Conservation (phyloP, 2,888 invertebrate genomes). For the Calameuta filiformis region DNA sequence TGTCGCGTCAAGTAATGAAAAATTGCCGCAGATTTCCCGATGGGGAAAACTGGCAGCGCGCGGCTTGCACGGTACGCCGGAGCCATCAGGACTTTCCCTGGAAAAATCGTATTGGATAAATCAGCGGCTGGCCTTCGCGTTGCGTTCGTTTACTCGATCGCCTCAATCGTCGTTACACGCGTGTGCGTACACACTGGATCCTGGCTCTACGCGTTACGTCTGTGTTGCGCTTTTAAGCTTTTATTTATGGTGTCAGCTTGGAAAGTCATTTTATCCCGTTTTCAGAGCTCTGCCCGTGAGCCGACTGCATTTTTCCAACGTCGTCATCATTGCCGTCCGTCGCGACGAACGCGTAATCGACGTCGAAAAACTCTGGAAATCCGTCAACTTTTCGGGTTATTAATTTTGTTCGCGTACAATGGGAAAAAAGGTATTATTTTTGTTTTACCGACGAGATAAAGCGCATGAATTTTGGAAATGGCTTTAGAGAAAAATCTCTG, state of each 20-base stretch:
- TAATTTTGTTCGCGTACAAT: neutral
- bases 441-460: neutral
- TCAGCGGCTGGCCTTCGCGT: constrained; percentile 30
- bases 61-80: constrained; percentile 7
- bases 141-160: constrained; percentile 32
- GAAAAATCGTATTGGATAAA: constrained; percentile 42
- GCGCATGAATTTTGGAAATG: neutral
- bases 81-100: constrained; percentile 2
- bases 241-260: constrained; percentile 35
- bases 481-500: neutral
- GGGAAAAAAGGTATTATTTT: neutral
- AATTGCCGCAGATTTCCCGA: constrained; percentile 49
- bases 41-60: constrained; percentile 40
- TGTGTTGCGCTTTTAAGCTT: constrained; percentile 24
- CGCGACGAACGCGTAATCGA: neutral
- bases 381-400: neutral
- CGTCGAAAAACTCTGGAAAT: neutral
- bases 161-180: constrained; percentile 10
- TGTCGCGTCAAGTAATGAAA: constrained; percentile 51
- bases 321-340: neutral
- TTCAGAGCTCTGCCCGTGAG: neutral
- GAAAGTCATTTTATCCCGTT: constrained; percentile 24
- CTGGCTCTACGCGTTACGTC: neutral
- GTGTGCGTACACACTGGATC: neutral
- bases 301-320: neutral